Percentiles rank a stretch among this genome's conserved stretches.
Conservation (phyloP, 2,888 invertebrate species). For the Ecdyonurus torrentis region DNA sequence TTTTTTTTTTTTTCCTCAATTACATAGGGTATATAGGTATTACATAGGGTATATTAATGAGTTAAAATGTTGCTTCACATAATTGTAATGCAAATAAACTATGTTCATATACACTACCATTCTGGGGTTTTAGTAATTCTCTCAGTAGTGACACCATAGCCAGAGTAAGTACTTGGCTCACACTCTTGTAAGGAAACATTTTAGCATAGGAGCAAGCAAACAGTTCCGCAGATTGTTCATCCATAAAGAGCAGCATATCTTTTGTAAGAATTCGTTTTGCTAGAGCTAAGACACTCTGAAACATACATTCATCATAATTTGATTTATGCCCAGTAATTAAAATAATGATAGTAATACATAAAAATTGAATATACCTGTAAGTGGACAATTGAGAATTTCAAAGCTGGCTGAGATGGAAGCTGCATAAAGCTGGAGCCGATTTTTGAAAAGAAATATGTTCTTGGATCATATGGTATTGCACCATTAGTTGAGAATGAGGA, state of each 20-base stretch:
- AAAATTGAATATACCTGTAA: constrained; percentile 26
- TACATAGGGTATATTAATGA: neutral
- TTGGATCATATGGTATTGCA: constrained; percentile 40
- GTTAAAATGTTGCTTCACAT: too few species aligned
- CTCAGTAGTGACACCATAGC: constrained; percentile 83
- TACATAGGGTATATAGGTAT: too few species aligned
- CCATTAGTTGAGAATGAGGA: constrained; percentile 1
- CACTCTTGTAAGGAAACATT: constrained; percentile 83
- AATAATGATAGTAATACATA: neutral
- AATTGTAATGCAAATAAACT: too few species aligned
- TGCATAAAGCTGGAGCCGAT: constrained; percentile 89
- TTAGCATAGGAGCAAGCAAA: constrained; percentile 41
- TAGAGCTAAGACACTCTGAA: constrained; percentile 54
- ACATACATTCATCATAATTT: neutral
- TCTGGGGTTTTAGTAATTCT: constrained; percentile 79
- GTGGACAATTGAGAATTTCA: constrained; percentile 43
- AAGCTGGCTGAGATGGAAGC: constrained; percentile 27
- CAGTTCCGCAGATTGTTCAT: constrained; percentile 69
- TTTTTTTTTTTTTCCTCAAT: neutral
- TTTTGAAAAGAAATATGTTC: constrained; percentile 75
- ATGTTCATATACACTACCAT: constrained; percentile 23
- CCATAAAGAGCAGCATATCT: constrained; percentile 61
- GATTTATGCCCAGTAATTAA: neutral
- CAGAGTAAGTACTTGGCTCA: constrained; percentile 86
- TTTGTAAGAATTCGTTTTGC: constrained; percentile 76